Evolutionary conservation across 2,888 invertebrate species (phyloP).

Genomic region (Lepidochitona cinerea): DNA sequence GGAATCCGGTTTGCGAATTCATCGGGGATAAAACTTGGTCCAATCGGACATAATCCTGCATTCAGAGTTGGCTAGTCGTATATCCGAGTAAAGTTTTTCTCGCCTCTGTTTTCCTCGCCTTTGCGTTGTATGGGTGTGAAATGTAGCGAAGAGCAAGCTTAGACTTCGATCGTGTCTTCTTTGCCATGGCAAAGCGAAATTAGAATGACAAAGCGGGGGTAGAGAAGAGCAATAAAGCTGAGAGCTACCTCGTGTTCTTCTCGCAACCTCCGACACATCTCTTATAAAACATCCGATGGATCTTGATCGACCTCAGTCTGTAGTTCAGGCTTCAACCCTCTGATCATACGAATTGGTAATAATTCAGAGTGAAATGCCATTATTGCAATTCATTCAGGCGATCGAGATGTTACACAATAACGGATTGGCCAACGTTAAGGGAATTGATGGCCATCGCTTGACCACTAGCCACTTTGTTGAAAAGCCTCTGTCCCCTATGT

Average conservation of each 20-base stretch:
- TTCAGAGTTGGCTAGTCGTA: background rate
- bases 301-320: background rate
- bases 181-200: no score
- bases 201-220: background rate
- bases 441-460: background rate
- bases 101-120: background rate
- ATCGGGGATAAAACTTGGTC: background rate
- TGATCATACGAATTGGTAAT: background rate
- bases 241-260: background rate
- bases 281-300: background rate
- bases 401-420: background rate
- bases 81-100: background rate
- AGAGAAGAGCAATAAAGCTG: background rate
- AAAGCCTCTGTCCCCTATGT: no score
- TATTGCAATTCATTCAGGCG: slow-evolving; percentile 3
- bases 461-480: background rate
- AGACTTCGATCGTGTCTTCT: no score
- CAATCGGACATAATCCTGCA: background rate
- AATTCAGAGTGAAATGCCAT: background rate
- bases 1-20: background rate
- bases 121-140: background rate
- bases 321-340: background rate
- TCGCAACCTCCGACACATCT: background rate
- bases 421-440: background rate
- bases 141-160: no score